Evolutionary conservation across 1,140 invertebrate species (phyloP).

Genomic region (Drosophila varians): DNA sequence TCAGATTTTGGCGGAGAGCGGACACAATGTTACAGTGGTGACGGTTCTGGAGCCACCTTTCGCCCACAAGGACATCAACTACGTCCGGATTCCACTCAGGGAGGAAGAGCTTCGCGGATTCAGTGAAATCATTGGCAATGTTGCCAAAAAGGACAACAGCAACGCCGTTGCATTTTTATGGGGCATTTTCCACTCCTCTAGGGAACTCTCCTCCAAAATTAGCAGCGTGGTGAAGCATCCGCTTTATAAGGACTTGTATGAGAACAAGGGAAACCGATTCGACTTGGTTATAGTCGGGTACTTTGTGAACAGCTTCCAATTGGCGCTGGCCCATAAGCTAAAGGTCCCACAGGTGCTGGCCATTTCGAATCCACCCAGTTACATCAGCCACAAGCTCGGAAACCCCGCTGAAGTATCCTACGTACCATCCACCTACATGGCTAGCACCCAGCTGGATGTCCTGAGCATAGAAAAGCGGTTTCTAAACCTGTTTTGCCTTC

Average conservation of each 20-base stretch:
- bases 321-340: conserved; percentile 63
- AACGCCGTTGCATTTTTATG: conserved; percentile 4
- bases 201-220: conserved; percentile 40
- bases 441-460: background rate
- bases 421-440: conserved; percentile 40
- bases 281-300: conserved; percentile 66
- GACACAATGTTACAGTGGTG: conserved; percentile 75
- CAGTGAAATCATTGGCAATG: conserved; percentile 4
- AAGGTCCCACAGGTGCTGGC: conserved; percentile 55
- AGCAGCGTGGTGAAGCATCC: conserved; percentile 31
- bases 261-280: conserved; percentile 56
- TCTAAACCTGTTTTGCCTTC: conserved; percentile 15
- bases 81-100: conserved; percentile 40
- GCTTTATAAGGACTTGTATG: conserved; percentile 49
- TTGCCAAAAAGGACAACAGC: conserved; percentile 25
- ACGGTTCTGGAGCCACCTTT: conserved; percentile 48
- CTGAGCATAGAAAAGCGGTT: conserved; percentile 36
- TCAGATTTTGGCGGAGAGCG: conserved; percentile 56
- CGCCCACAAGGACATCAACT: conserved; percentile 41
- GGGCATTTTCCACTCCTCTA: conserved; percentile 4
- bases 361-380: conserved; percentile 23
- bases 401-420: conserved; percentile 55
- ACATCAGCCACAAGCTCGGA: conserved; percentile 42
- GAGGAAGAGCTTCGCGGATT: conserved; percentile 18
- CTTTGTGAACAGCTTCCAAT: conserved; percentile 64